Conservation (phyloP, 2,888 invertebrate genomes). For the Hydrotaea diabolus region DNA sequence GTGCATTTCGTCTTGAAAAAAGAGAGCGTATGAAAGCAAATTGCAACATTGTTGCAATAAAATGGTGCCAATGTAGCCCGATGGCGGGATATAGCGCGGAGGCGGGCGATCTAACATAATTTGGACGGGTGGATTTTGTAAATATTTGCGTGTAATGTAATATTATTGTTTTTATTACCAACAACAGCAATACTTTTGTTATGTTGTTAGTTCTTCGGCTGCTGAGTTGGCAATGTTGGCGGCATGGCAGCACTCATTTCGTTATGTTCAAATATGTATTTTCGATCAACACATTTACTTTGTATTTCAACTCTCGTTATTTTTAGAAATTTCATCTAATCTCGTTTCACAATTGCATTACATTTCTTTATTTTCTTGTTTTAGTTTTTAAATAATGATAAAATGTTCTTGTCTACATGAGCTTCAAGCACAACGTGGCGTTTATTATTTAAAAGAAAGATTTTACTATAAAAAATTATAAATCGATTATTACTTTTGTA, state of each 20-base stretch:
- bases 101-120: slow-evolving; percentile 42
- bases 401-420: background rate
- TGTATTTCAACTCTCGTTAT: background rate
- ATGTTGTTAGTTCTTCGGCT: slow-evolving; percentile 10
- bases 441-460: background rate
- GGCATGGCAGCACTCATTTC: background rate
- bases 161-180: slow-evolving; percentile 35
- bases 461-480: background rate
- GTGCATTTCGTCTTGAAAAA: background rate
- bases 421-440: background rate
- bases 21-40: slow-evolving; percentile 14
- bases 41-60: slow-evolving; percentile 55
- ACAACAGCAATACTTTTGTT: background rate
- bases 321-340: background rate
- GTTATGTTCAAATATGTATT: background rate
- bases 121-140: slow-evolving; percentile 32
- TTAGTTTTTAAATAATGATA: background rate
- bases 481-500: background rate
- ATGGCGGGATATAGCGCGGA: background rate
- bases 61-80: slow-evolving; percentile 44
- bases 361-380: background rate
- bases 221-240: background rate
- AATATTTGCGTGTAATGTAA: slow-evolving; percentile 38
- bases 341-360: background rate
- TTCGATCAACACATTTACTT: slow-evolving; percentile 20